phyloP scores from a whole-genome alignment of 2,888 invertebrate species.

The Campoplex nolae region DNA sequence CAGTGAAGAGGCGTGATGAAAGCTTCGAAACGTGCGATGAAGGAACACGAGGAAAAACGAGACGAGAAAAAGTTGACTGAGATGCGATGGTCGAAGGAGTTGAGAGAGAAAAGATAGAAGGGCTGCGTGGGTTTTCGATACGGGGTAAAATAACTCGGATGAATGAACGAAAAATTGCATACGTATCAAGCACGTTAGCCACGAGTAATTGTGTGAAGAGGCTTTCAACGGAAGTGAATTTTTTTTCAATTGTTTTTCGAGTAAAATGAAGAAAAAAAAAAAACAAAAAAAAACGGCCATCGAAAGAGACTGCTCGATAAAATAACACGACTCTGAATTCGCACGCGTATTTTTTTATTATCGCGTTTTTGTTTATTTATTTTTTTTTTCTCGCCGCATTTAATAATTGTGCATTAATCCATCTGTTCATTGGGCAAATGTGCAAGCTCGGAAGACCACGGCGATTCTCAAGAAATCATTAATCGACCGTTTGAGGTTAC shows the following conservation, averaged over 20 bases:
- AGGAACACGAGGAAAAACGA: not conserved
- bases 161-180: constrained; percentile 71
- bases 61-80: constrained; percentile 6
- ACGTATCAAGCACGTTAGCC: constrained; percentile 45
- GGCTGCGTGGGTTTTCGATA: not conserved
- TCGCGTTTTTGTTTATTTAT: not conserved
- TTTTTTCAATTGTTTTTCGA: not conserved
- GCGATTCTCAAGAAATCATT: constrained; percentile 46
- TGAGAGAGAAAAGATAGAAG: not conserved
- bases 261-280: too few relatives aligned
- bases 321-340: not conserved
- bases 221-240: not conserved
- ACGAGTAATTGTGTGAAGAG: constrained; percentile 9
- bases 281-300: not conserved
- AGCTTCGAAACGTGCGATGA: not conserved
- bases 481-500: constrained; percentile 47
- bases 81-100: constrained; percentile 17
- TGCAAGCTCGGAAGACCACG: constrained; percentile 13
- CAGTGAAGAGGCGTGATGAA: constrained; percentile 16
- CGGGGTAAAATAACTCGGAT: constrained; percentile 66
- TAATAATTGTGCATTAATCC: constrained; percentile 11
- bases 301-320: not conserved
- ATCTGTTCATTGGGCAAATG: constrained; percentile 35
- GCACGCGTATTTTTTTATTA: not conserved
- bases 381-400: not conserved